phyloP scores from a whole-genome alignment of 1,140 invertebrate species.

The Anastrepha ludens region DNA sequence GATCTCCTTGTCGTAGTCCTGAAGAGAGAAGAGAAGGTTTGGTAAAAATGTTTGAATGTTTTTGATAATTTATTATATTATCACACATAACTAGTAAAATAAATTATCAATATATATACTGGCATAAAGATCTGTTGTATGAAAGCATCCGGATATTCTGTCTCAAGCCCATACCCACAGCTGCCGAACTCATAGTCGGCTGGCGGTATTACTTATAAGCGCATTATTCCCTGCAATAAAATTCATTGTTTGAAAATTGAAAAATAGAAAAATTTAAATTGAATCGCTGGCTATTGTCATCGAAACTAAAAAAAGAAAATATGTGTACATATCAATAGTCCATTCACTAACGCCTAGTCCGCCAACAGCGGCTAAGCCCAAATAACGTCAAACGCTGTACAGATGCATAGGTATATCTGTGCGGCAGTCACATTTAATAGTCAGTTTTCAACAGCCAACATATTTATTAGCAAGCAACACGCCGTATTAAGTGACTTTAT shows the following conservation, averaged over 20 bases:
- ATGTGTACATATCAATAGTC: neutral
- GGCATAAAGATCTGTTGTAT: too few relatives aligned
- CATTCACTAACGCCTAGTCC: neutral
- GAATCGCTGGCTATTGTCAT: neutral
- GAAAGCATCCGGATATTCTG: too few relatives aligned
- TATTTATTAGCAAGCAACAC: neutral
- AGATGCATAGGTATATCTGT: neutral
- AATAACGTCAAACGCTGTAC: neutral
- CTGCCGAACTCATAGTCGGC: too few relatives aligned
- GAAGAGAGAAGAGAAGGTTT: constrained; percentile 50
- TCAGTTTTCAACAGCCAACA: neutral
- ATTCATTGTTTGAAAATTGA: neutral
- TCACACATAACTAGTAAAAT: too few relatives aligned
- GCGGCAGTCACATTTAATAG: neutral
- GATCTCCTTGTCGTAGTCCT: constrained; percentile 72
- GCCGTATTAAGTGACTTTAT: constrained; percentile 41
- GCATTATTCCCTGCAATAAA: neutral
- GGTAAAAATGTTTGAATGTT: neutral
- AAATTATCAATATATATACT: too few relatives aligned
- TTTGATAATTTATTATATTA: neutral
- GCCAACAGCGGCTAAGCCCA: neutral
- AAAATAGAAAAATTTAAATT: too few relatives aligned
- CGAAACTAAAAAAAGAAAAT: neutral
- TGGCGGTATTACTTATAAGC: constrained; percentile 1
- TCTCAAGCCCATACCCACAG: too few relatives aligned